A percentile compares a stretch with the other conserved stretches of the same genome.
Conservation (phyloP, 1,140 invertebrate genomes). For the Monochamus saltuarius region DNA sequence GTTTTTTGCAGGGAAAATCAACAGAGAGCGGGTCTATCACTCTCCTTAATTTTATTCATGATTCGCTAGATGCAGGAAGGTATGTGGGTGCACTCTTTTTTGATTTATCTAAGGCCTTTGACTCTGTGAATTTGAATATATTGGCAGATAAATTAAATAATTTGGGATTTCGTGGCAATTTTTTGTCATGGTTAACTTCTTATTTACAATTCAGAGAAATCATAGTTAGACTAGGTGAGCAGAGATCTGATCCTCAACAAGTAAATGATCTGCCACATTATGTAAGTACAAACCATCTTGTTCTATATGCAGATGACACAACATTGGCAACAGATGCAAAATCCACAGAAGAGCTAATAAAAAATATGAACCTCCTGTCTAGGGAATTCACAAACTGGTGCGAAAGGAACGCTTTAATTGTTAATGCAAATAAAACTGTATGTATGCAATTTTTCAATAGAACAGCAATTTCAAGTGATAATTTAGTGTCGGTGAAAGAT, state of each 20-base stretch:
- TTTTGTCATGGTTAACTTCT: not conserved
- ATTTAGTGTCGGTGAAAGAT: too few relatives aligned
- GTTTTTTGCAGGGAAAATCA: not conserved
- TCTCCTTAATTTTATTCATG: not conserved
- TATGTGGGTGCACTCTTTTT: not conserved
- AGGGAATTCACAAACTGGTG: slow-evolving; percentile 5
- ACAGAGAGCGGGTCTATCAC: not conserved
- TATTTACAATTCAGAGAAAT: slow-evolving; percentile 1
- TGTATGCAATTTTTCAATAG: not conserved
- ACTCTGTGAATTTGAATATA: not conserved
- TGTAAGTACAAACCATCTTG: not conserved
- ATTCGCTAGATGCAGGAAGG: not conserved
- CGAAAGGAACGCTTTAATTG: slow-evolving; percentile 4
- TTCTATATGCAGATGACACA: slow-evolving; percentile 7
- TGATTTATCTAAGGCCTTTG: not conserved
- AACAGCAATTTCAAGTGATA: too few relatives aligned
- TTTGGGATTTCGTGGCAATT: not conserved
- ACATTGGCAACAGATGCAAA: slow-evolving; percentile 4
- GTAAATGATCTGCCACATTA: not conserved
- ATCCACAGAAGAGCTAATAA: not conserved
- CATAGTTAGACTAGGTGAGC: not conserved
- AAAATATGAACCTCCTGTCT: not conserved
- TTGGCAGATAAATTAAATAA: not conserved
- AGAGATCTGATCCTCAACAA: not conserved
- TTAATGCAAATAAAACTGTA: not conserved